Conservation (phyloP, 2,797 vertebrate species). For the Pyrocephalus nanus region DNA sequence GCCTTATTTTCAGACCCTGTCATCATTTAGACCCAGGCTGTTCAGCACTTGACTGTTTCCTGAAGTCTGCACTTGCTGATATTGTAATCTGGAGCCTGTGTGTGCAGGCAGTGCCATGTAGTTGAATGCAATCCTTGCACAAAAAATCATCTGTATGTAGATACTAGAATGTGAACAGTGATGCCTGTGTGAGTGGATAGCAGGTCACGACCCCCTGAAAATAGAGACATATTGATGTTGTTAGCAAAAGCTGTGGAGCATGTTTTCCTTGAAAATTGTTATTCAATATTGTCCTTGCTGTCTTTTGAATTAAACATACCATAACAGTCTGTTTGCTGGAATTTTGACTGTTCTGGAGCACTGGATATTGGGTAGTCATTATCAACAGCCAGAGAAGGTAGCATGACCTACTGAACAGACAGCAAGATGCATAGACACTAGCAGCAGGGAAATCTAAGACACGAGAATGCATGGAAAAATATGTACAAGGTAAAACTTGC, state of each 20-base stretch:
- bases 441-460: conserved; percentile 33
- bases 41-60: not conserved
- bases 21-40: not conserved
- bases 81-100: not conserved
- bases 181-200: conserved; percentile 39
- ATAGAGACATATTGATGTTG: conserved; percentile 40
- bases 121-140: conserved; percentile 14
- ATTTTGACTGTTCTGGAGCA: conserved; percentile 15
- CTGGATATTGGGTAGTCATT: conserved; percentile 13
- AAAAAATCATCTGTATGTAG: conserved; percentile 43
- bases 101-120: not conserved
- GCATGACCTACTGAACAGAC: conserved; percentile 9
- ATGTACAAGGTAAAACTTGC: conserved; percentile 45
- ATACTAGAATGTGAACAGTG: conserved; percentile 22
- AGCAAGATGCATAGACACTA: not conserved
- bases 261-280: conserved; percentile 55
- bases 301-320: conserved; percentile 54
- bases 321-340: not conserved
- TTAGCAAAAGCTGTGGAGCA: conserved; percentile 35
- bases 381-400: not conserved
- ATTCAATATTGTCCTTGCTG: conserved; percentile 39
- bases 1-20: not conserved
- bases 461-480: conserved; percentile 8
- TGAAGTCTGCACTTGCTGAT: not conserved
- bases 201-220: conserved; percentile 33